Percentiles rank a stretch among this genome's conserved stretches.
These are phyloP conservation scores for Indicator maculatus DNA, from an alignment of 2,113 vertebrate genomes.

Conservation along the genomic window DNA sequence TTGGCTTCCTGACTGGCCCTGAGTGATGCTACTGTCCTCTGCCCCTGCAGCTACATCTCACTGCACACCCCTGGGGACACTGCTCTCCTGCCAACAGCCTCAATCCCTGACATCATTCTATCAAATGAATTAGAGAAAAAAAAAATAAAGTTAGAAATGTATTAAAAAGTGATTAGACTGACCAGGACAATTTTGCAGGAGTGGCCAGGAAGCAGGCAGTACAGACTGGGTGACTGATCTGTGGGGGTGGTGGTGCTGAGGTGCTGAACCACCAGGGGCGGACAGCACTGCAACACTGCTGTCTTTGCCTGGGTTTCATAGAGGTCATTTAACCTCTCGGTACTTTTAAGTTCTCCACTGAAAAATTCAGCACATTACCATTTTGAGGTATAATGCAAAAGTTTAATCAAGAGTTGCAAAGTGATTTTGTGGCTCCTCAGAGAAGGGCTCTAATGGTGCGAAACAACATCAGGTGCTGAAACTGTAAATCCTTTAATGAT, in stretches of 20 bases:
- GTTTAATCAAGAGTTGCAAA: neutral
- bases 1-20: accelerated
- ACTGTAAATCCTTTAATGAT: slow-evolving; percentile 4
- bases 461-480: neutral
- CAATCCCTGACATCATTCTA: neutral
- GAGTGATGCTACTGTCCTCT: accelerated
- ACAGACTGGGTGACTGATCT: accelerated
- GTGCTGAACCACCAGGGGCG: neutral
- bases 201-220: neutral
- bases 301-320: neutral
- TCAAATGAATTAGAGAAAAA: neutral
- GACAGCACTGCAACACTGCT: neutral
- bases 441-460: neutral
- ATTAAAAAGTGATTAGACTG: neutral
- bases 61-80: accelerated
- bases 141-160: neutral
- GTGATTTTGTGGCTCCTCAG: slow-evolving; percentile 8
- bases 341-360: neutral
- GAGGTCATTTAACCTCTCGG: neutral
- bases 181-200: neutral
- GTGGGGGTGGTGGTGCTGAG: accelerated
- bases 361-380: neutral
- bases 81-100: neutral
- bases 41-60: neutral
- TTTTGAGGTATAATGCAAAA: neutral